These are phyloP conservation scores for Euwallacea similis DNA, from an alignment of 1,140 invertebrate species.

Conservation along the genomic window DNA sequence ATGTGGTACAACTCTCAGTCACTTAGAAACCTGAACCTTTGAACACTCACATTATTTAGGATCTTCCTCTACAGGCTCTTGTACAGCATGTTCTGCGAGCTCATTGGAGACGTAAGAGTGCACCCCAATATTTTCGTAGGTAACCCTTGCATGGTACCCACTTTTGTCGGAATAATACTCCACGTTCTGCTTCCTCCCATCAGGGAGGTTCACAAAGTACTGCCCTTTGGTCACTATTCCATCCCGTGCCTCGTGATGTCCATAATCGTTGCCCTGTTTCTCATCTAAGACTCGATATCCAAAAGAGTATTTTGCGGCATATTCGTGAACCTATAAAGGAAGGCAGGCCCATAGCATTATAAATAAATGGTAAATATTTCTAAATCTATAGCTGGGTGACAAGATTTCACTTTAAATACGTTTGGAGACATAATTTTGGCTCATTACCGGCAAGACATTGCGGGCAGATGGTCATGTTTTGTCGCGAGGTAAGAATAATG, in stretches of 20 bases:
- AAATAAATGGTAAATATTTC: no score
- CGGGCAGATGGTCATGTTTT: neutral
- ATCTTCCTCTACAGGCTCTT: no score
- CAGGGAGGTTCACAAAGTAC: slow-evolving; percentile 77
- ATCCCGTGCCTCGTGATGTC: slow-evolving; percentile 67
- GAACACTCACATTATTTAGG: no score
- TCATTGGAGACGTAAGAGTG: slow-evolving; percentile 10
- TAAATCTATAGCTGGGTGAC: no score
- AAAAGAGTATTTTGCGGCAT: slow-evolving; percentile 73
- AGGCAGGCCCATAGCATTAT: neutral
- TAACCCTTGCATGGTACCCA: slow-evolving; percentile 76
- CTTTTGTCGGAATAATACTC: slow-evolving; percentile 73
- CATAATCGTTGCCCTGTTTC: slow-evolving; percentile 70
- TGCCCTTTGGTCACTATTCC: slow-evolving; percentile 69
- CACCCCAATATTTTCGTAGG: slow-evolving; percentile 58
- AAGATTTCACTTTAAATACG: neutral
- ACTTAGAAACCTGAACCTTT: no score
- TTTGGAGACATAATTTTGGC: neutral
- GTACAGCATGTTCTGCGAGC: no score
- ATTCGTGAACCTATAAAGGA: slow-evolving; percentile 59
- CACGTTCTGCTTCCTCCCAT: slow-evolving; percentile 75
- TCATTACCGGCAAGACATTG: neutral
- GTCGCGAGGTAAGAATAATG: neutral
- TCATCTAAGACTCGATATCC: slow-evolving; percentile 72
- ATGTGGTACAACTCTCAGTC: no score